Base-by-base conservation (phyloP, 2,113 vertebrate genomes). In the Formicarius rufipectus region DNA sequence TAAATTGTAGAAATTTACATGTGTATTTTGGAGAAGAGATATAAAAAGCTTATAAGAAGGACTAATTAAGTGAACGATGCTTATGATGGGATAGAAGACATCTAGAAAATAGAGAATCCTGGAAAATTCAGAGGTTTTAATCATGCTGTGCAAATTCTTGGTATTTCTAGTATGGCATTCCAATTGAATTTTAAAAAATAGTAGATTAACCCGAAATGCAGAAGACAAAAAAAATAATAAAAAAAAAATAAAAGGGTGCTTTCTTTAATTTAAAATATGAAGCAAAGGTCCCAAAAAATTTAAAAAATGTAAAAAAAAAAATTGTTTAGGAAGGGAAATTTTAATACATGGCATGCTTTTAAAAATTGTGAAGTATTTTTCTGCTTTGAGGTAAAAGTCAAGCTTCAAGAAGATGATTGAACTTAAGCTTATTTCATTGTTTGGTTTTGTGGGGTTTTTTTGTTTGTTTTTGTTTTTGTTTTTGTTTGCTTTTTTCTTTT, bases 391-490 rank as follows among this genome's bases (percentile, higher is more conserved):
- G 9, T 3, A 30, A 20, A 91, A 53, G 2, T 35, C 33, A 60
- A 56, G 1, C 12, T 80, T 79, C 35, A 63, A 76, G 33, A 1
- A 79, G 53, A 39, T 62, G 6, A 52, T 21, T 72, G 21, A 73
- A 42, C 69, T 84, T 50, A 72, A 76, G 40, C 17, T 1, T 44
- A 27, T 71, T 71, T 30, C 27, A 27, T 9, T 40, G 19, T n/a
- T n/a, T n/a, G n/a, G n/a, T n/a, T n/a, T n/a, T n/a, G n/a, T n/a
- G 6, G 2, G 0, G 0, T 2, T 75, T 42, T 63, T 81, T 83
- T 53, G 8, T n/a, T n/a, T n/a, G n/a, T n/a, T n/a, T n/a, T n/a
- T n/a, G n/a, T n/a, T n/a, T n/a, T n/a, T n/a, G n/a, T n/a, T n/a
- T n/a, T n/a, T n/a, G n/a, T n/a, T n/a, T n/a, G n/a, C n/a, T n/a